These are phyloP conservation scores for Lineus longissimus DNA, from an alignment of 1,140 invertebrate species.

Conservation along the genomic window DNA sequence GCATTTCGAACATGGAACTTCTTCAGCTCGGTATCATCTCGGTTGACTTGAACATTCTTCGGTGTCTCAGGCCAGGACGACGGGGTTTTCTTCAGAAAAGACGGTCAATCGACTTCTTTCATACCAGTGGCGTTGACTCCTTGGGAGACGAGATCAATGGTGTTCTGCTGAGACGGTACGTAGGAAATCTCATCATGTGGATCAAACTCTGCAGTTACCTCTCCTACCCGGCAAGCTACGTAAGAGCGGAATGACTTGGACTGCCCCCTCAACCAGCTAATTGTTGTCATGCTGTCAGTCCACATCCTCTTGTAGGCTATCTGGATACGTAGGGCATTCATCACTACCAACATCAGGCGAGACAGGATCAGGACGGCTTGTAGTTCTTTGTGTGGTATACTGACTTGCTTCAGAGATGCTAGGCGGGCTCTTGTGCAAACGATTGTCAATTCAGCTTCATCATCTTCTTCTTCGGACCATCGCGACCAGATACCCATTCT, in stretches of 20 bases:
- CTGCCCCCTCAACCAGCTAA: constrained; percentile 3
- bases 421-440: background rate
- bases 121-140: background rate
- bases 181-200: background rate
- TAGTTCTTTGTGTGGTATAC: constrained; percentile 1
- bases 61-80: too few species aligned
- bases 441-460: background rate
- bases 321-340: background rate
- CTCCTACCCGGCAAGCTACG: background rate
- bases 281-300: background rate
- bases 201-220: background rate
- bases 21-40: too few species aligned
- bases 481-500: background rate
- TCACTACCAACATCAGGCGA: background rate
- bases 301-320: background rate
- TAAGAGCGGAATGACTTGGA: background rate
- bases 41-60: too few species aligned
- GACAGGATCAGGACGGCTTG: background rate
- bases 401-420: background rate
- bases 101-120: background rate
- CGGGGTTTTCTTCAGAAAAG: background rate
- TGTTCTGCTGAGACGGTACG: background rate
- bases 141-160: background rate
- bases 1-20: too few species aligned
- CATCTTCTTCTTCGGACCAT: too few species aligned